Percentiles rank a stretch among this genome's conserved stretches.
Conservation (phyloP, 2,113 vertebrate genomes). For the Rostratula benghalensis region DNA sequence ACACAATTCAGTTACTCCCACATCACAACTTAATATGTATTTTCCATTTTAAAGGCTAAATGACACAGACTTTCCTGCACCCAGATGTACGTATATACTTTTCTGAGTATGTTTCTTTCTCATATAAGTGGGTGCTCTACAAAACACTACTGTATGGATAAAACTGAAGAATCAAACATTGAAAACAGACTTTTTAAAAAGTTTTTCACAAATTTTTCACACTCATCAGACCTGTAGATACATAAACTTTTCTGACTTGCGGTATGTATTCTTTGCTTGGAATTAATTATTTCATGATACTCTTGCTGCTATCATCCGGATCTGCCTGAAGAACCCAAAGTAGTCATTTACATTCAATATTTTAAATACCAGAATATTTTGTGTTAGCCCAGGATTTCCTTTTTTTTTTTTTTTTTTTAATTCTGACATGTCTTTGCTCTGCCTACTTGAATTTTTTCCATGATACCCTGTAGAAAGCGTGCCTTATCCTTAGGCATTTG, state of each 20-base stretch:
- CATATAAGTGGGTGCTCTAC: not conserved
- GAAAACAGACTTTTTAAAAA: rapidly evolving
- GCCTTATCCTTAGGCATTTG: not conserved
- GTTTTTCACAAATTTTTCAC: not conserved
- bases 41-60: not conserved
- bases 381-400: not conserved
- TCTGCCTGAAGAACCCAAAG: not conserved
- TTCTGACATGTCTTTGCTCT: not conserved
- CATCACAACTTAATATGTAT: not conserved
- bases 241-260: not conserved
- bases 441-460: not conserved
- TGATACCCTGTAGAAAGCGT: not conserved
- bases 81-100: not conserved
- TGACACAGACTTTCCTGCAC: not conserved
- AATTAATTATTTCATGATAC: not conserved
- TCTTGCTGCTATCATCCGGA: not conserved
- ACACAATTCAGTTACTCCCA: not conserved
- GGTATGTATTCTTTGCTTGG: not conserved
- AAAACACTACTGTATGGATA: not conserved
- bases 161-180: not conserved
- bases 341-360: not conserved
- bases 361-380: not conserved
- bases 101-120: not conserved
- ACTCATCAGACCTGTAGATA: not conserved
- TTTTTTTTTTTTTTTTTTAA: not conserved